Conservation (phyloP, 2,113 vertebrate species). For the Pyxicephalus adspersus region DNA sequence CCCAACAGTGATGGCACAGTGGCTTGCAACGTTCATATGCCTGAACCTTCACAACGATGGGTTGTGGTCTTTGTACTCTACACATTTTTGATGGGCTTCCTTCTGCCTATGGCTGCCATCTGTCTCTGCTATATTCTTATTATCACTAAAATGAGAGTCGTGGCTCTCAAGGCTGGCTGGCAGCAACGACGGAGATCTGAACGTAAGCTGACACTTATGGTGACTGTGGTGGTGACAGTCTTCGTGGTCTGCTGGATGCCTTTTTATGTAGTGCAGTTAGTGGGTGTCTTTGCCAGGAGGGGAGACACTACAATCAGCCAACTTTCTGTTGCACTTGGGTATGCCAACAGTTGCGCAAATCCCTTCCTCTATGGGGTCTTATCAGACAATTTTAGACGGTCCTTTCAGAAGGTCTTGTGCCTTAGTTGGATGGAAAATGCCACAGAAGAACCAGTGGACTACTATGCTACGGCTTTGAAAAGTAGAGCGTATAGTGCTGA, state of each 20-base stretch:
- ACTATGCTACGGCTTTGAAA: constrained; percentile 88
- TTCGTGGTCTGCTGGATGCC: constrained; percentile 94
- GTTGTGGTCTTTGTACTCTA: constrained; percentile 87
- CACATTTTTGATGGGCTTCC: constrained; percentile 88
- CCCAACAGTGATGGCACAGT: constrained; percentile 86
- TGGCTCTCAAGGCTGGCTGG: constrained; percentile 90
- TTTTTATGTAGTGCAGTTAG: constrained; percentile 87
- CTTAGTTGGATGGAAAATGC: constrained; percentile 90
- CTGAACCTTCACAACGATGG: constrained; percentile 83
- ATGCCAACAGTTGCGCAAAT: constrained; percentile 91
- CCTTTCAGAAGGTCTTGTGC: constrained; percentile 87
- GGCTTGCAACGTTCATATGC: constrained; percentile 91
- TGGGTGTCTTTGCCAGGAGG: constrained; percentile 84
- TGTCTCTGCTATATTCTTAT: constrained; percentile 90
- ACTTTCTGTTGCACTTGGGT: constrained; percentile 86
- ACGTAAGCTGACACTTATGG: constrained; percentile 89
- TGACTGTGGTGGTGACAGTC: constrained; percentile 90
- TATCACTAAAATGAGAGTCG: constrained; percentile 87
- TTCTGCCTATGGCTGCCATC: constrained; percentile 87
- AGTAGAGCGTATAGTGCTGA: constrained; percentile 87
- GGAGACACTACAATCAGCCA: constrained; percentile 88
- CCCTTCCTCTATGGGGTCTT: constrained; percentile 90
- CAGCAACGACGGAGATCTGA: constrained; percentile 88
- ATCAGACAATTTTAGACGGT: constrained; percentile 90
- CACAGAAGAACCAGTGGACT: constrained; percentile 86